These are phyloP conservation scores for Tetheella fluctuosa DNA, from an alignment of 2,888 invertebrate genomes.

Conservation along the genomic window DNA sequence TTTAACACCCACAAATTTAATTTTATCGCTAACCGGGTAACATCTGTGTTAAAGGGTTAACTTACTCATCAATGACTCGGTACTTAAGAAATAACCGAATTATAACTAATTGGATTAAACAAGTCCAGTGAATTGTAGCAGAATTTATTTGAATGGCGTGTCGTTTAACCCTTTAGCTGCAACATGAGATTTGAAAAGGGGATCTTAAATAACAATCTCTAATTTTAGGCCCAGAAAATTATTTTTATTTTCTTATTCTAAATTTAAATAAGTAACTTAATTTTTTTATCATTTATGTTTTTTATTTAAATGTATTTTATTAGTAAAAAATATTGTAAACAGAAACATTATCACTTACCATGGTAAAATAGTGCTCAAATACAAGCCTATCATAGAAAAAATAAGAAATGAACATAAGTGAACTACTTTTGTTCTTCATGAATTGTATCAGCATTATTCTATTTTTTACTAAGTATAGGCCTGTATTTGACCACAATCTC, in stretches of 20 bases:
- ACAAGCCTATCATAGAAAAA: too few species aligned
- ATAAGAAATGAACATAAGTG: too few species aligned
- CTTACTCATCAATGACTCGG: constrained; percentile 51
- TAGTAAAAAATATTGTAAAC: neutral
- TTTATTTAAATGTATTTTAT: too few species aligned
- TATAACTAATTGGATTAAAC: constrained; percentile 70
- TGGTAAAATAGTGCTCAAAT: too few species aligned
- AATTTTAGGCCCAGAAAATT: neutral
- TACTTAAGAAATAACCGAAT: constrained; percentile 64
- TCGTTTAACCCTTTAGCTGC: constrained; percentile 63
- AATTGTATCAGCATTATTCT: too few species aligned
- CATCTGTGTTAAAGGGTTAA: constrained; percentile 72
- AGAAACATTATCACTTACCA: too few species aligned
- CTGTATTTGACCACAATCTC: too few species aligned
- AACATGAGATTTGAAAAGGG: constrained; percentile 34
- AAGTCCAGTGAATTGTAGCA: constrained; percentile 59
- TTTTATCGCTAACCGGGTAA: constrained; percentile 44
- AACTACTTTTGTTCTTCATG: too few species aligned
- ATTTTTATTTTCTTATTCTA: neutral
- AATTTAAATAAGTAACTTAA: too few species aligned
- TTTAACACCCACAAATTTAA: constrained; percentile 43
- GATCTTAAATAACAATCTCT: constrained; percentile 27
- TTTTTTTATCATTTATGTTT: too few species aligned
- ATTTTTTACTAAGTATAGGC: too few species aligned
- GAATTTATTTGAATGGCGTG: constrained; percentile 71